Evolutionary conservation across 2,888 invertebrate species (phyloP).

Genomic region (Biston stratarius): DNA sequence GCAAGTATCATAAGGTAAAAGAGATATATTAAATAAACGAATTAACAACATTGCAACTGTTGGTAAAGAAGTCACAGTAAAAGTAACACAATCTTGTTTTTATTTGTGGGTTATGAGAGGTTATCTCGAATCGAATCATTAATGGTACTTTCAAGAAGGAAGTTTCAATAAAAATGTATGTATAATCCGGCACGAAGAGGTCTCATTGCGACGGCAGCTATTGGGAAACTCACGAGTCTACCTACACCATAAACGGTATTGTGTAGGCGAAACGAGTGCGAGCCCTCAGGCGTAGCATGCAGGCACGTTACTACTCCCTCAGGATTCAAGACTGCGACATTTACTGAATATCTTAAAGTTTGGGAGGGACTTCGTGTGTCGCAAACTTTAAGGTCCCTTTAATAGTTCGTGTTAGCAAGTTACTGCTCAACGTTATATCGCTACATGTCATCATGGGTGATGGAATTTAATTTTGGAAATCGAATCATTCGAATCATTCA

Average conservation of each 20-base stretch:
- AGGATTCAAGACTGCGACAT: conserved; percentile 60
- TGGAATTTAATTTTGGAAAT: neutral
- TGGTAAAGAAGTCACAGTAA: conserved; percentile 22
- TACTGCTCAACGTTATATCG: conserved; percentile 31
- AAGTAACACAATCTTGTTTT: conserved; percentile 35
- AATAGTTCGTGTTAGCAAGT: conserved; percentile 42
- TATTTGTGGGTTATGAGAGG: conserved; percentile 23
- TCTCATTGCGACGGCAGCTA: conserved; percentile 26
- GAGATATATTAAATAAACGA: conserved; percentile 16
- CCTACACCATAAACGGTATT: conserved; percentile 46
- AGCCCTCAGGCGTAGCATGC: conserved; percentile 58
- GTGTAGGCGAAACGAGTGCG: conserved; percentile 45
- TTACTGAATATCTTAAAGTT: conserved; percentile 62
- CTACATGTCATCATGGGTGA: conserved; percentile 4
- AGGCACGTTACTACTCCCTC: conserved; percentile 69
- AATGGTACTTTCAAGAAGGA: conserved; percentile 40
- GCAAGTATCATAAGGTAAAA: conserved; percentile 24
- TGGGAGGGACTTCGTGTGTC: conserved; percentile 38
- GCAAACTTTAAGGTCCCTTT: conserved; percentile 46
- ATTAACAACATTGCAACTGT: conserved; percentile 26
- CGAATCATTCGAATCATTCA: too few species aligned
- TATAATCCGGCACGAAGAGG: conserved; percentile 19
- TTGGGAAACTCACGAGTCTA: conserved; percentile 40
- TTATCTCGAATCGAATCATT: conserved; percentile 25
- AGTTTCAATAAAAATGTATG: conserved; percentile 42